phyloP scores from a whole-genome alignment of 2,797 vertebrate genomes.

The Eleutherodactylus coqui region DNA sequence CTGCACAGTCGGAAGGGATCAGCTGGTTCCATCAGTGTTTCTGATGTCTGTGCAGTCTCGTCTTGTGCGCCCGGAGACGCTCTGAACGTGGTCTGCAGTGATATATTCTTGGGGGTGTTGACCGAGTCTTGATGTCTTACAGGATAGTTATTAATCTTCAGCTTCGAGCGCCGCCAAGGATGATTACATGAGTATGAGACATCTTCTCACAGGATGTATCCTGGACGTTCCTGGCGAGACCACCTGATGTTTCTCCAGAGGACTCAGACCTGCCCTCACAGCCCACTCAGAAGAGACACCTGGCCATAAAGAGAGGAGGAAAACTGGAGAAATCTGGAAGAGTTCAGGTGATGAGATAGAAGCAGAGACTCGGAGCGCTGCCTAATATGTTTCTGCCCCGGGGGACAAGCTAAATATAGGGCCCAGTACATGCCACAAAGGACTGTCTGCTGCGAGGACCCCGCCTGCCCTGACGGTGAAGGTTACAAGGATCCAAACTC shows the following conservation, averaged over 20 bases:
- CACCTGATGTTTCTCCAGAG: neutral
- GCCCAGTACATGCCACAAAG: neutral
- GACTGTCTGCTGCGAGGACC: neutral
- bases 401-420: conserved; percentile 13
- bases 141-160: conserved; percentile 9
- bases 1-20: neutral
- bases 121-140: conserved; percentile 3
- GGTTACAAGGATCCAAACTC: neutral
- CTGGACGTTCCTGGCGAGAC: neutral
- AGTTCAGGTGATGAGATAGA: neutral
- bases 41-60: no score
- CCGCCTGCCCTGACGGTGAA: neutral
- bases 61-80: neutral
- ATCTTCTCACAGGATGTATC: neutral
- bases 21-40: no score
- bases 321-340: neutral
- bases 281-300: neutral
- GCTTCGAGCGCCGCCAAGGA: neutral
- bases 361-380: no score
- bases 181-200: conserved; percentile 4
- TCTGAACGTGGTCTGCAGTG: neutral
- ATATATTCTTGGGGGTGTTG: neutral
- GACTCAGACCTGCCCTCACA: neutral
- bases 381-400: neutral
- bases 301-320: neutral